Percentiles rank a stretch among this genome's conserved stretches.
These are phyloP conservation scores for Hirundo rustica DNA, from an alignment of 2,797 vertebrate species.

Conservation along the genomic window DNA sequence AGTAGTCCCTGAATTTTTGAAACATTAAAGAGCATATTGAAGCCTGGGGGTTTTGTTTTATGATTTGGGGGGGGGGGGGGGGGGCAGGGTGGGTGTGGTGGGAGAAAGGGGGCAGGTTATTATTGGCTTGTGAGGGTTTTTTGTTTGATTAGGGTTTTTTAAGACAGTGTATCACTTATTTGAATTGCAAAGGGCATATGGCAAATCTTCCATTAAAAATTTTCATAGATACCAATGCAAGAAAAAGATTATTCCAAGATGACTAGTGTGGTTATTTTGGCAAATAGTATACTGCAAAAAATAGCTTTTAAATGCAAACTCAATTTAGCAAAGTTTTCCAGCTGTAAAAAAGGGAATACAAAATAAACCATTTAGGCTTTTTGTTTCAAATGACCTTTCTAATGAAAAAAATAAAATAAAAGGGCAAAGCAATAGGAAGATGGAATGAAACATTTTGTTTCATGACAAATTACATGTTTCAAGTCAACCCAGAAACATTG, in stretches of 20 bases:
- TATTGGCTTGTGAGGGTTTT: neutral
- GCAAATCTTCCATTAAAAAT: neutral
- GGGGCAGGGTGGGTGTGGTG: no score
- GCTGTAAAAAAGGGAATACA: neutral
- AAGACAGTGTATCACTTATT: neutral
- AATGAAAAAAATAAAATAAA: neutral
- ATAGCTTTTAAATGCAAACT: neutral
- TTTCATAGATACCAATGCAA: neutral
- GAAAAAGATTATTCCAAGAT: neutral
- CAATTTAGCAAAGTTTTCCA: constrained; percentile 6
- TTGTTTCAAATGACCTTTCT: constrained; percentile 34
- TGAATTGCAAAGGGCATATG: neutral
- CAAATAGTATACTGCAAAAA: neutral
- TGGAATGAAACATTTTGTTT: constrained; percentile 30
- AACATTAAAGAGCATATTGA: neutral
- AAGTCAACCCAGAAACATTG: constrained; percentile 29
- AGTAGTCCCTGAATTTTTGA: neutral
- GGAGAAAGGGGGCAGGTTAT: neutral
- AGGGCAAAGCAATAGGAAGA: constrained; percentile 45
- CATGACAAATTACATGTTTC: constrained; percentile 34
- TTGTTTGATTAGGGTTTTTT: neutral
- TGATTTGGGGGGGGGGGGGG: fast-evolving
- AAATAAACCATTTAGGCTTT: constrained; percentile 25
- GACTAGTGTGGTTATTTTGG: constrained; percentile 2
- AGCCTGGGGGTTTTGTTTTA: neutral